Base-by-base conservation (phyloP, 2,113 vertebrate species). In the Datnioides undecimradiatus region DNA sequence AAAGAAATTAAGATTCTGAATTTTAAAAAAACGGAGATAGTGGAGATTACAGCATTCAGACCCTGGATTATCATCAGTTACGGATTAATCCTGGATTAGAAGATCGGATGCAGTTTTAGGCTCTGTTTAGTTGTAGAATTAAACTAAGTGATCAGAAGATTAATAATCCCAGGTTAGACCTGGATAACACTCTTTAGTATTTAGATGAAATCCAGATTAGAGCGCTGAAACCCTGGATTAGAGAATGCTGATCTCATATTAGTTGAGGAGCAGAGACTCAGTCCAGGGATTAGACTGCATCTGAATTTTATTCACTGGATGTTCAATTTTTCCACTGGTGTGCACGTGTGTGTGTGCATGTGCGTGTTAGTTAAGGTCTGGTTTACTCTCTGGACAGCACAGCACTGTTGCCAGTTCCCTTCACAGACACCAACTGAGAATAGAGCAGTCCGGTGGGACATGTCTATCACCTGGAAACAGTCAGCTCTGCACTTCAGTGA, bases 201-300 rank as follows among this genome's bases (percentile, higher is more conserved):
- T n/a, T n/a, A n/a, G n/a, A n/a, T n/a, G n/a, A n/a, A n/a, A 54
- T 31, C 52, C 25, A 52, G 11, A 16, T 52, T 2, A 11, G n/a
- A 51, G 3, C 46, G 13, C 13, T 41, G 3, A 41, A 4, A 41
- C 40, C 3, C 16, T 17, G 8, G 4, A 46, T 21, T 46, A 7
- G 9, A n/a, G n/a, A n/a, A n/a, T n/a, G n/a, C n/a, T n/a, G n/a
- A 21, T 21, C 43, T 8, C 45, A n/a, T 17, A 46, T n/a, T n/a
- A 46, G 19, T 21, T 19, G 6, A 8, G 45, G 45, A n/a, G 21
- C 40, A 43, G 3, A 0, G 6, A 0, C 23, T 52, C n/a, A n/a
- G 14, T 52, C 73, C 81, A 87, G 77, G 40, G 81, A 81, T 84
- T 87, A 87, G 49, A 60, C 79, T 82, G 82, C 48, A 27, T 51